These are phyloP conservation scores for Pristis pectinata DNA, from an alignment of 2,797 vertebrate species.

Conservation along the genomic window DNA sequence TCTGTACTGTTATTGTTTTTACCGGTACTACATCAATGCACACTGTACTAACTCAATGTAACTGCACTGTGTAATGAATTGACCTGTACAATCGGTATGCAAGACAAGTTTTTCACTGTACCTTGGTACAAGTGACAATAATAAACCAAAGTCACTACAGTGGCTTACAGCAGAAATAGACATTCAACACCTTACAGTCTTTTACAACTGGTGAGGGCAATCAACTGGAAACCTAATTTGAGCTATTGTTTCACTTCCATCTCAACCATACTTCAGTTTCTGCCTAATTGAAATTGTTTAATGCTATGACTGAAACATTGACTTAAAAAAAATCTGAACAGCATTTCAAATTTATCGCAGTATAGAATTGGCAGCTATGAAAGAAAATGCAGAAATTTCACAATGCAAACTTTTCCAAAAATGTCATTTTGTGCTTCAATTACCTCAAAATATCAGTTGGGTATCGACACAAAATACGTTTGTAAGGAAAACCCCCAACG, in stretches of 20 bases:
- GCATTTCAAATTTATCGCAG: neutral
- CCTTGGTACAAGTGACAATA: too few relatives aligned
- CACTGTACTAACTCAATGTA: too few relatives aligned
- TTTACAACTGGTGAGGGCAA: neutral
- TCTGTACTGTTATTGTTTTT: too few relatives aligned
- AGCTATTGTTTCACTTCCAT: neutral
- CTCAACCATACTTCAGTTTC: neutral
- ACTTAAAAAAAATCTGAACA: neutral
- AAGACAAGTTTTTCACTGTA: too few relatives aligned
- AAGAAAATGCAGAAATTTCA: neutral
- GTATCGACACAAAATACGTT: neutral
- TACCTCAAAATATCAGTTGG: neutral
- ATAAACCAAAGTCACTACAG: neutral
- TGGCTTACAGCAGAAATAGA: neutral
- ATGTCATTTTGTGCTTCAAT: neutral
- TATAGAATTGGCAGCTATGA: neutral
- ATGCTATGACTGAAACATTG: neutral
- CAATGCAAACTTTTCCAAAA: neutral
- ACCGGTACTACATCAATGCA: too few relatives aligned
- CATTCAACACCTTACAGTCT: neutral
- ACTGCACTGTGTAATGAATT: too few relatives aligned
- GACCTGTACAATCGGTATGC: too few relatives aligned
- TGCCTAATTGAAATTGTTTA: neutral
- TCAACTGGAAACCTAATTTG: neutral
- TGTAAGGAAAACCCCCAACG: neutral